Evolutionary conservation across 2,888 invertebrate species (phyloP).

Genomic region (Conops quadrifasciatus): DNA sequence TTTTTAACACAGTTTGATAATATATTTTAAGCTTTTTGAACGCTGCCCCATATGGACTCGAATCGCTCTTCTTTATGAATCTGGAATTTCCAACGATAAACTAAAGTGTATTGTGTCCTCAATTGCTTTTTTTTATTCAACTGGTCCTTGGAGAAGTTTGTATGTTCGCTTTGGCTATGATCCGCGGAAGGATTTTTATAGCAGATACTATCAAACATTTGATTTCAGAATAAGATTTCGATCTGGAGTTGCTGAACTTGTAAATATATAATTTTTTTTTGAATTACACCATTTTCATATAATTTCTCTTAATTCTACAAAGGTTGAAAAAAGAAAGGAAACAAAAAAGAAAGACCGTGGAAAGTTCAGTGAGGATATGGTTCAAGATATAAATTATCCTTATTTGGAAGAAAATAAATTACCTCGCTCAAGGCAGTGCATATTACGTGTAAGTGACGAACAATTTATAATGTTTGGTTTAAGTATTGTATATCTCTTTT

Average conservation of each 20-base stretch:
- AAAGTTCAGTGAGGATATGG: conserved; percentile 43
- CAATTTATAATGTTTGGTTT: conserved; percentile 2
- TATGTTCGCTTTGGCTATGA: conserved; percentile 94
- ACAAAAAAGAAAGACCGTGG: conserved; percentile 52
- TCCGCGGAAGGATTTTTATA: conserved; percentile 80
- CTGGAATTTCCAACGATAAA: conserved; percentile 71
- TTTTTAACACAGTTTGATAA: too few relatives aligned
- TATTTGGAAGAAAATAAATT: conserved; percentile 76
- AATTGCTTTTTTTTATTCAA: conserved; percentile 83
- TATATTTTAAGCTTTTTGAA: conserved; percentile 82
- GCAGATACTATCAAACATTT: conserved; percentile 87
- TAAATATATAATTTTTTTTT: conserved; percentile 40
- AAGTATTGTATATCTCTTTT: conserved; percentile 12
- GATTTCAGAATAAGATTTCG: conserved; percentile 75
- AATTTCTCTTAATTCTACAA: not conserved
- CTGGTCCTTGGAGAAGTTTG: conserved; percentile 91
- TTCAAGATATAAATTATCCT: conserved; percentile 61
- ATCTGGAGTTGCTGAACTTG: conserved; percentile 60
- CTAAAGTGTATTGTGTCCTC: conserved; percentile 83
- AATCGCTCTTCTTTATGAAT: conserved; percentile 75
- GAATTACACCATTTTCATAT: not conserved
- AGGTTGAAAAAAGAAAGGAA: conserved; percentile 52
- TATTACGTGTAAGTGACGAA: conserved; percentile 76
- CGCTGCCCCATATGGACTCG: conserved; percentile 91
- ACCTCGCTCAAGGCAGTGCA: conserved; percentile 87